phyloP scores from a whole-genome alignment of 2,888 invertebrate genomes.

The Heliconius erato region DNA sequence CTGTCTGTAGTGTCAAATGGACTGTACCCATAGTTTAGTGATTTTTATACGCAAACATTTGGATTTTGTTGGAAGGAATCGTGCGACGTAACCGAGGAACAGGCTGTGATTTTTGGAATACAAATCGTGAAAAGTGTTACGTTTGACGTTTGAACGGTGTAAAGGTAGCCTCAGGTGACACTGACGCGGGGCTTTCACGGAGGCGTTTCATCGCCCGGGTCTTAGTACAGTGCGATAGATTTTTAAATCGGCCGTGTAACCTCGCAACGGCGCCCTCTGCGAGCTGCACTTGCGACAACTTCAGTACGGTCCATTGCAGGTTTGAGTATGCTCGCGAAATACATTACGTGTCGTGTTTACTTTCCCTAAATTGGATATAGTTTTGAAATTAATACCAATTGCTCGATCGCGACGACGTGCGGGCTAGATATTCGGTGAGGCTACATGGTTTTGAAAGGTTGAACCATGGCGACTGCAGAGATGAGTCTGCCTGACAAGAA shows the following conservation, averaged over 20 bases:
- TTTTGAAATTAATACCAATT: slow-evolving; percentile 43
- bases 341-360: slow-evolving; percentile 77
- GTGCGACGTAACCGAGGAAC: slow-evolving; percentile 60
- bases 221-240: slow-evolving; percentile 59
- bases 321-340: slow-evolving; percentile 71
- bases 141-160: slow-evolving; percentile 73
- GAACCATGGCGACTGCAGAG: slow-evolving; percentile 83
- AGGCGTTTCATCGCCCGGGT: slow-evolving; percentile 55
- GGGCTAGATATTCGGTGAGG: slow-evolving; percentile 47
- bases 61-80: slow-evolving; percentile 68
- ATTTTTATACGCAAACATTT: slow-evolving; percentile 65
- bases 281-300: slow-evolving; percentile 67
- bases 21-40: slow-evolving; percentile 71
- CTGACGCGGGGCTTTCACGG: slow-evolving; percentile 62
- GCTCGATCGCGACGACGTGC: slow-evolving; percentile 54
- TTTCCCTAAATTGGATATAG: slow-evolving; percentile 66
- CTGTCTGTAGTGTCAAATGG: slow-evolving; percentile 65
- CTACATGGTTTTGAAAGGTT: slow-evolving; percentile 79
- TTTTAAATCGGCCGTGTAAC: slow-evolving; percentile 61
- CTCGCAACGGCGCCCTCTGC: slow-evolving; percentile 74
- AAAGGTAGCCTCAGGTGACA: slow-evolving; percentile 71
- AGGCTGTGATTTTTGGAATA: slow-evolving; percentile 69
- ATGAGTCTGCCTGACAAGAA: slow-evolving; percentile 88
- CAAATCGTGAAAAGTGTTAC: slow-evolving; percentile 60
- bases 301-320: slow-evolving; percentile 64